These are phyloP conservation scores for Adelphocoris suturalis DNA, from an alignment of 2,888 invertebrate species.

Conservation along the genomic window DNA sequence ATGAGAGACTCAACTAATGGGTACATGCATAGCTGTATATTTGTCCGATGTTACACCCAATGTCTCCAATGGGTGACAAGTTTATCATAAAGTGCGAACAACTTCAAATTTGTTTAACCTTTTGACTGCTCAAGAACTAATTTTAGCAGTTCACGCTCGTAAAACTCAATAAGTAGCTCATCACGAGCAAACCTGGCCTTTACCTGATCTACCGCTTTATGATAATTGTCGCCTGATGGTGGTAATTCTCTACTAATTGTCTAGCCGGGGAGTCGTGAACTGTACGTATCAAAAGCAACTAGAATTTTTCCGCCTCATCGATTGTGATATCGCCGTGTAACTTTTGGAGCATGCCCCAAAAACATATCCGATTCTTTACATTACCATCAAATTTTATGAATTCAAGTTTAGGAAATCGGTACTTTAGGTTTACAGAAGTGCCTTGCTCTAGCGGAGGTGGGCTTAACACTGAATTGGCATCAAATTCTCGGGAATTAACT, in stretches of 20 bases:
- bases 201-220: constrained; percentile 54
- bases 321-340: too few relatives aligned
- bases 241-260: neutral
- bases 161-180: constrained; percentile 76
- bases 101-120: neutral
- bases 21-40: constrained; percentile 33
- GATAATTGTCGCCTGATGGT: neutral
- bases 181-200: constrained; percentile 75
- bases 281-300: neutral
- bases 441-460: too few relatives aligned
- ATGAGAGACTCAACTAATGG: constrained; percentile 21
- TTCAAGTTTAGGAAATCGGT: too few relatives aligned
- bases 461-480: too few relatives aligned
- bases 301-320: neutral
- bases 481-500: too few relatives aligned
- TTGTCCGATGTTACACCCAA: constrained; percentile 31
- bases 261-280: neutral
- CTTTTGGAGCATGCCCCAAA: too few relatives aligned
- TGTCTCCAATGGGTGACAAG: constrained; percentile 76
- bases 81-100: constrained; percentile 75
- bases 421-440: too few relatives aligned
- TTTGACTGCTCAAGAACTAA: constrained; percentile 76
- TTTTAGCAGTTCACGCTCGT: constrained; percentile 76
- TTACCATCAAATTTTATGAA: too few relatives aligned
- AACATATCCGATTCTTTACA: too few relatives aligned